Evolutionary conservation across 92 coral and sea anemone genomes (phyloP).

Genomic region (Actinostola sp.): DNA sequence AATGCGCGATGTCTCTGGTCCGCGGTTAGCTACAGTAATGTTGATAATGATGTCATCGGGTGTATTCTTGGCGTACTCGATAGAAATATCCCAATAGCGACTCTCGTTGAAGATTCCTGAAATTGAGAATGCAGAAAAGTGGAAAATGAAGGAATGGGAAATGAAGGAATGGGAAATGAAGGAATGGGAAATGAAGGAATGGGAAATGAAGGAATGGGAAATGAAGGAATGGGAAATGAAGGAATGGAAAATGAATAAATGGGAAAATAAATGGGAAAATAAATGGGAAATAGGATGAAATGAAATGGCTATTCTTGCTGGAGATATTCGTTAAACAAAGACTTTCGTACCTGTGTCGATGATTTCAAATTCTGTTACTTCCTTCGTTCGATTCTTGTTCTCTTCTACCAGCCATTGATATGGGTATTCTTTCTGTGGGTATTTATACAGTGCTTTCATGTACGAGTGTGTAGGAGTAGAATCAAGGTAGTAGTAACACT

Average conservation of each 20-base stretch:
- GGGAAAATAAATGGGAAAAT: too few relatives aligned
- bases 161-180: too few relatives aligned
- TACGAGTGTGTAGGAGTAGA: conserved; percentile 97
- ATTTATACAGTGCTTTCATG: conserved; percentile 98
- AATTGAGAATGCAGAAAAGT: not conserved
- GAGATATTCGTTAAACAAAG: too few relatives aligned
- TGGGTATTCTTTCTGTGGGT: conserved; percentile 91
- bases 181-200: too few relatives aligned
- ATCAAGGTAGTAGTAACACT: conserved; percentile 97
- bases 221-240: too few relatives aligned
- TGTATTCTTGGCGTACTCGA: conserved; percentile 94
- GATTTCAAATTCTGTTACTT: conserved; percentile 82
- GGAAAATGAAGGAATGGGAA: not conserved
- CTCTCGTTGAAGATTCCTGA: conserved; percentile 80
- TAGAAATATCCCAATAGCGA: conserved; percentile 90
- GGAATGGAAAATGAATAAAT: too few relatives aligned
- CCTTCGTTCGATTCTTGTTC: conserved; percentile 68
- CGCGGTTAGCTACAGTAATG: conserved; percentile 91
- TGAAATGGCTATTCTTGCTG: too few relatives aligned
- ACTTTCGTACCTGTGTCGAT: conserved; percentile 74
- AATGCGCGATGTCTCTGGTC: conserved; percentile 85
- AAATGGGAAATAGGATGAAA: too few relatives aligned
- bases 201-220: too few relatives aligned
- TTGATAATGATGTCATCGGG: conserved; percentile 87
- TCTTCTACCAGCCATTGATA: conserved; percentile 70